These are phyloP conservation scores for Aethes cnicana DNA, from an alignment of 2,888 invertebrate species.

Conservation along the genomic window DNA sequence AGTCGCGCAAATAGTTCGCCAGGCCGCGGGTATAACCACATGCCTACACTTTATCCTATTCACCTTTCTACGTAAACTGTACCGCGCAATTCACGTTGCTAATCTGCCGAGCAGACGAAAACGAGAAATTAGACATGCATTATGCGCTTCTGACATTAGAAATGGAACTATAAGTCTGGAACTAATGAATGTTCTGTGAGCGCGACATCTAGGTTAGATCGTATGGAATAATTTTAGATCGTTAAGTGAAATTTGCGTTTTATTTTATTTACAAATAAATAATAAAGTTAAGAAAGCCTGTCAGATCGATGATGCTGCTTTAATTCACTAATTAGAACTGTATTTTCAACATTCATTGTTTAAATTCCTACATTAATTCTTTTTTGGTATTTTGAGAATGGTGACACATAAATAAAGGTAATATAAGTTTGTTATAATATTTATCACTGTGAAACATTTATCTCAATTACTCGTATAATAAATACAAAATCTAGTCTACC, in stretches of 20 bases:
- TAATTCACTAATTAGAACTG: no score
- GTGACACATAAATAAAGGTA: no score
- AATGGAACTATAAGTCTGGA: constrained; percentile 34
- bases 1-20: constrained; percentile 60
- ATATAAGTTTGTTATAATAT: no score
- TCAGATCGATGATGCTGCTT: no score
- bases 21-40: constrained; percentile 38
- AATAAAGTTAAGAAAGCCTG: neutral
- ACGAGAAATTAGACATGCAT: constrained; percentile 43
- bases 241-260: constrained; percentile 11
- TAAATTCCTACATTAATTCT: no score
- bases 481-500: no score
- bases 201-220: constrained; percentile 28
- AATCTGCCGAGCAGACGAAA: constrained; percentile 34
- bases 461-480: no score
- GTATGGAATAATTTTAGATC: constrained; percentile 9
- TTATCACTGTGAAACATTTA: no score
- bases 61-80: constrained; percentile 40
- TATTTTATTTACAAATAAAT: neutral
- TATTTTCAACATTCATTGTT: no score
- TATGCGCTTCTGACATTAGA: constrained; percentile 34
- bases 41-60: constrained; percentile 45
- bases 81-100: constrained; percentile 37
- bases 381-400: no score
- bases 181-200: constrained; percentile 36